Evolutionary conservation across 2,888 invertebrate genomes (phyloP).

Genomic region (Dynastes grantii): DNA sequence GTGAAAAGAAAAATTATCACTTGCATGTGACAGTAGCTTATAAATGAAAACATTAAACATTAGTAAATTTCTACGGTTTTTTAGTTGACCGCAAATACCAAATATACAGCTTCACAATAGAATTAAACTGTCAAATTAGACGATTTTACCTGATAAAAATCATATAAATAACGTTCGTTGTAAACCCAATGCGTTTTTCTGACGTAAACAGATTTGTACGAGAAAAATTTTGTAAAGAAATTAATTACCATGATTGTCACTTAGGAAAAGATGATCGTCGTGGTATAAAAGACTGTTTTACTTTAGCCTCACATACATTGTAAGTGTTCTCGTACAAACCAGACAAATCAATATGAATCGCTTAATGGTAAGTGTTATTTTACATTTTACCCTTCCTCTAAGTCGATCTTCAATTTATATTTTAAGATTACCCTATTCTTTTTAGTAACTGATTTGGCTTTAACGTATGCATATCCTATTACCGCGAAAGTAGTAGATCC

Average conservation of each 20-base stretch:
- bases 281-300: constrained; percentile 32
- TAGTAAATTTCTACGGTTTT: neutral
- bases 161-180: neutral
- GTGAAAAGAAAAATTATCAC: too few species aligned
- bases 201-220: constrained; percentile 14
- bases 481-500: constrained; percentile 27
- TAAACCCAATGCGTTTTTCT: neutral
- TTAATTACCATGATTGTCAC: constrained; percentile 34
- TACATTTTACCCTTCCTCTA: neutral
- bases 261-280: neutral
- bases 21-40: neutral
- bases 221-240: neutral
- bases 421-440: neutral
- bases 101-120: neutral
- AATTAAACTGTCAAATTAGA: neutral
- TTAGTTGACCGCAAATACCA: neutral
- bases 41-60: neutral
- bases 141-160: constrained; percentile 5
- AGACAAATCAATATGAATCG: constrained; percentile 26
- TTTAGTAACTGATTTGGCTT: neutral
- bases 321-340: constrained; percentile 16
- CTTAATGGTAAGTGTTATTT: constrained; percentile 22
- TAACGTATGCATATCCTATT: neutral
- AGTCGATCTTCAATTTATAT: neutral
- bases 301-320: neutral